Base-by-base conservation (phyloP, 92 coral and sea anemone genomes). In the Parazoanthus darwini region DNA sequence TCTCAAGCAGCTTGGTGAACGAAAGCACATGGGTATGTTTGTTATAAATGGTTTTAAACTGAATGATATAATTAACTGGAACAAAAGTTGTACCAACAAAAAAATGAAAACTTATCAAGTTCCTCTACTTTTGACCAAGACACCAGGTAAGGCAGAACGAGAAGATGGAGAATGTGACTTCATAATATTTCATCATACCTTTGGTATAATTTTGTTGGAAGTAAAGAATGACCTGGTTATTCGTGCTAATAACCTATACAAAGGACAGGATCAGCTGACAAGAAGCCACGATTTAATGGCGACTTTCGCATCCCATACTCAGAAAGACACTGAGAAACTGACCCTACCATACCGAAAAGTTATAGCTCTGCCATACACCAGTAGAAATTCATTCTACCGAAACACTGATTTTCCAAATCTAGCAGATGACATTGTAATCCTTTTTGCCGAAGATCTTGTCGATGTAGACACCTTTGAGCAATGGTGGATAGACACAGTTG, bases 301-400 rank as follows among this genome's bases (percentile, higher is more conserved):
- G 50, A 29, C 16, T 81, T 79, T 63, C 70, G 70, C 70, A 18
- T 6, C 70, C 26, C n/a, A 18, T 18, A 63, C 70, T 63, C 70
- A 63, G 70, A 63, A 63, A 22, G 70, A 63, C 70, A 63, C 70
- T 5, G 70, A 63, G 16, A 63, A 63, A 18, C 8, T 63, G 26
- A 18, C 70, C 8, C 70, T 63, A 23, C 88, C 88, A 80, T 72
- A 79, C 59, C 63, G 7, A 29, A 86, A 72, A 77, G 78, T 87
- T 14, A 87, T 90, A 16, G 92, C 90, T 22, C 75, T 87, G 65
- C 88, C 92, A 56, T 90, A 88, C 20, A 90, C 90, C 73, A 90
- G 46, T 25, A 90, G 71, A 44, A 33, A 78, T 38, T 86, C 82
- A 16, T 13, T 8, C 44, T 85, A 86, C n/a, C 23, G 1, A 29